phyloP scores from a whole-genome alignment of 30 jellyfish, hydroid and myxozoan genomes.

The Hydractinia symbiolongicarpus region DNA sequence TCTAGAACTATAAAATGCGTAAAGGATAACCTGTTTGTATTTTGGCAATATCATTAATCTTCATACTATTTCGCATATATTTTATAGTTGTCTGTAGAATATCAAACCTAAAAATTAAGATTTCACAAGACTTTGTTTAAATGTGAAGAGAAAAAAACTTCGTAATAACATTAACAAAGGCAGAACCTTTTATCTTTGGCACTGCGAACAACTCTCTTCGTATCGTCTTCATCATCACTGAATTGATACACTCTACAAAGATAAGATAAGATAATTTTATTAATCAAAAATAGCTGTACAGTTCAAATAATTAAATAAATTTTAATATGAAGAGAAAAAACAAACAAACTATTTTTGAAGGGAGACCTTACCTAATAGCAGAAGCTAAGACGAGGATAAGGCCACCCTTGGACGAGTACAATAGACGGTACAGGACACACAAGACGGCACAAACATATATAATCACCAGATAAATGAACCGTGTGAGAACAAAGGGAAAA shows the following conservation, averaged over 20 bases:
- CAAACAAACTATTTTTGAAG: too few species aligned
- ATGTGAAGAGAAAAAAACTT: neutral
- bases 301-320: too few species aligned
- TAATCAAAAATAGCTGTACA: too few species aligned
- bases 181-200: constrained; percentile 81
- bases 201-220: constrained; percentile 86
- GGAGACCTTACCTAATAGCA: too few species aligned
- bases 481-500: too few species aligned
- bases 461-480: too few species aligned
- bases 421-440: too few species aligned
- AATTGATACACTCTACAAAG: constrained; percentile 28
- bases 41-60: constrained; percentile 81
- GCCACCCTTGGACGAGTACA: too few species aligned
- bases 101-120: constrained; percentile 54
- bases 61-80: constrained; percentile 86
- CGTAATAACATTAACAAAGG: neutral
- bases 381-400: too few species aligned
- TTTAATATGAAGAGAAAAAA: too few species aligned
- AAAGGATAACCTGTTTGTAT: constrained; percentile 61
- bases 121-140: neutral
- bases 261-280: neutral
- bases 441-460: too few species aligned
- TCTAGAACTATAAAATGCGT: too few species aligned
- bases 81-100: constrained; percentile 60
- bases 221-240: constrained; percentile 99